Conservation (phyloP, 2,888 invertebrate species). For the Dastarcus helophoroides region DNA sequence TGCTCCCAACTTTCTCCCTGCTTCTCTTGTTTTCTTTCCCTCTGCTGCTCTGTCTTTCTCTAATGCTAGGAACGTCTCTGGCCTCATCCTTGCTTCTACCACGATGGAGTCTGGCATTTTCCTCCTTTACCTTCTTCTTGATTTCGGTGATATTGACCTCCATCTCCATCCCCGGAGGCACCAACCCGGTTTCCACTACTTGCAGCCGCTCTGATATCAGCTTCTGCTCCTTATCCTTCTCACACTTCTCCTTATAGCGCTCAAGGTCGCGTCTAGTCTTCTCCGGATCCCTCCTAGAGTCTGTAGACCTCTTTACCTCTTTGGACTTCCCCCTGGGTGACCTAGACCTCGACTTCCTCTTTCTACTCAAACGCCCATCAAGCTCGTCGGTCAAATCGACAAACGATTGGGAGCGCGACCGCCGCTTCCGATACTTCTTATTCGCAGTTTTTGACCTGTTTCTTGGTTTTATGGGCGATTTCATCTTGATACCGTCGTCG, state of each 20-base stretch:
- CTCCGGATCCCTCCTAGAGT: slow-evolving; percentile 32
- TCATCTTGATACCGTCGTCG: slow-evolving; percentile 15
- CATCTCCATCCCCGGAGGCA: slow-evolving; percentile 39
- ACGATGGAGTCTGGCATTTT: slow-evolving; percentile 1
- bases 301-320: slow-evolving; percentile 7
- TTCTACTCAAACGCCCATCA: neutral
- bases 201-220: slow-evolving; percentile 33
- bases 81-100: slow-evolving; percentile 4
- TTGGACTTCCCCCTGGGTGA: slow-evolving; percentile 1
- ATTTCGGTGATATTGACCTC: slow-evolving; percentile 28
- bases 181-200: slow-evolving; percentile 37
- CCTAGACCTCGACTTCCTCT: slow-evolving; percentile 1
- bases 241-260: slow-evolving; percentile 33
- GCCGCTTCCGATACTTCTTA: too few relatives aligned
- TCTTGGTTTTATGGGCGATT: slow-evolving; percentile 4
- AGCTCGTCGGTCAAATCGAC: neutral
- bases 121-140: slow-evolving; percentile 2
- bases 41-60: slow-evolving; percentile 11
- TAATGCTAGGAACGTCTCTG: slow-evolving; percentile 7
- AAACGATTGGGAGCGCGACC: too few relatives aligned
- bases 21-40: too few relatives aligned
- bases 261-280: slow-evolving; percentile 37
- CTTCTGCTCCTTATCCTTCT: slow-evolving; percentile 33
- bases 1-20: slow-evolving; percentile 6
- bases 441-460: neutral